Conservation (phyloP, 2,113 vertebrate genomes). For the Gyps fulvus region DNA sequence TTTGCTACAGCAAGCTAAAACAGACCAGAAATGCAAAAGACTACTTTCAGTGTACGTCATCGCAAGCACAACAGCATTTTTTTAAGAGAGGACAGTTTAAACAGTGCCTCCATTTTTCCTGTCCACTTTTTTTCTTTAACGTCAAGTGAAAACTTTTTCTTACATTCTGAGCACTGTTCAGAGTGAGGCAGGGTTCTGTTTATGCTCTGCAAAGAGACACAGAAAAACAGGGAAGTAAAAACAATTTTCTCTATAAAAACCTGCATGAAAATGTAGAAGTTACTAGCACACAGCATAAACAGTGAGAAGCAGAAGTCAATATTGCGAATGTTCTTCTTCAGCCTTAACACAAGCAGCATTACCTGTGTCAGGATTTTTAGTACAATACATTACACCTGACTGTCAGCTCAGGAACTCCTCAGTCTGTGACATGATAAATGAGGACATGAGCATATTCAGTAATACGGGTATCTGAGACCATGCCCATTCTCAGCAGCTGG, state of each 20-base stretch:
- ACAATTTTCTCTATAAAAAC: not conserved
- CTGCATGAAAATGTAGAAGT: not conserved
- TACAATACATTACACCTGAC: not conserved
- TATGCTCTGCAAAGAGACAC: not conserved
- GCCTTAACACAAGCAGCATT: not conserved
- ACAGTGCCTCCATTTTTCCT: not conserved
- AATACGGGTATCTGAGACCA: accelerated
- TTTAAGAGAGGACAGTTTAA: not conserved
- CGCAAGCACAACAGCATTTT: not conserved
- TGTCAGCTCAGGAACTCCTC: not conserved
- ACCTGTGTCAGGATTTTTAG: not conserved
- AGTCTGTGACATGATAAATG: not conserved
- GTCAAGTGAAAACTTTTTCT: not conserved
- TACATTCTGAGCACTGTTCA: not conserved
- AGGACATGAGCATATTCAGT: not conserved
- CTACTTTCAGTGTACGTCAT: not conserved
- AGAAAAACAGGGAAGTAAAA: not conserved
- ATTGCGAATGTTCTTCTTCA: not conserved
- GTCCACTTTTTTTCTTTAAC: not conserved
- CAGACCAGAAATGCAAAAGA: not conserved
- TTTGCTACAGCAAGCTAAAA: not conserved
- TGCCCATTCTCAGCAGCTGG: not conserved
- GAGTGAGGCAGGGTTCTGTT: not conserved
- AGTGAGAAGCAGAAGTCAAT: not conserved
- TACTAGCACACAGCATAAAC: not conserved